Base-by-base conservation (phyloP, 2,797 vertebrate genomes). In the Myotis planiceps region DNA sequence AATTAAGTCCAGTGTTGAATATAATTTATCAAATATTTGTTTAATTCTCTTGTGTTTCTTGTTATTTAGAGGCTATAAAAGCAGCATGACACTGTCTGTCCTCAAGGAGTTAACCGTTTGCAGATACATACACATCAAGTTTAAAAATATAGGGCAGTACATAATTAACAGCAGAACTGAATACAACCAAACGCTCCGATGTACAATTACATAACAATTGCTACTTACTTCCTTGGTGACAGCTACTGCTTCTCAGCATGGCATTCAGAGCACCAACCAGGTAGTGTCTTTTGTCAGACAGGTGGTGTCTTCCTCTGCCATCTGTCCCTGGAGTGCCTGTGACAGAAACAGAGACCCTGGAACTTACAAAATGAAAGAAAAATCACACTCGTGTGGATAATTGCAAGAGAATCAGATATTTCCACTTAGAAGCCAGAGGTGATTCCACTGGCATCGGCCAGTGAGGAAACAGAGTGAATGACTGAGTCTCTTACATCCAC, bases 281-380 rank as follows among this genome's bases (percentile, higher is more conserved):
- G 79, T 55, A 86, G 18, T 21, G n/a, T 45, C 85, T 93, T 94
- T 87, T 71, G 53, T 90, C 63, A 89, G 85, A 68, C 78, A 91
- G 88, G 94, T 89, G 92, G 75, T 49, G 23, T 49, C 90, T 82
- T 95, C 49, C 92, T 95, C 86, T 32, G 51, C 90, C 78, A 91
- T 94, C 88, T 95, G 86, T 97, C 90, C 88, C 95, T 83, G 89
- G 66, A 80, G 72, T 84, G 89, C 23, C 12, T 55, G 19, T 66
- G 32, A 83, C 82, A 75, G 25, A 90, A 29, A n/a, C 68, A 71
- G 82, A 75, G 86, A 78, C 27, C 23, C 68, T 65, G 72, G 37
- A 27, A 91, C 65, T 84, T 47, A 45, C 25, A 53, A 69, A 66
- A n/a, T 34, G 29, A 69, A 74, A 71, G 27, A 65, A 49, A 90